Evolutionary conservation across 1,140 invertebrate genomes (phyloP).

Genomic region (Neodiprion lecontei): DNA sequence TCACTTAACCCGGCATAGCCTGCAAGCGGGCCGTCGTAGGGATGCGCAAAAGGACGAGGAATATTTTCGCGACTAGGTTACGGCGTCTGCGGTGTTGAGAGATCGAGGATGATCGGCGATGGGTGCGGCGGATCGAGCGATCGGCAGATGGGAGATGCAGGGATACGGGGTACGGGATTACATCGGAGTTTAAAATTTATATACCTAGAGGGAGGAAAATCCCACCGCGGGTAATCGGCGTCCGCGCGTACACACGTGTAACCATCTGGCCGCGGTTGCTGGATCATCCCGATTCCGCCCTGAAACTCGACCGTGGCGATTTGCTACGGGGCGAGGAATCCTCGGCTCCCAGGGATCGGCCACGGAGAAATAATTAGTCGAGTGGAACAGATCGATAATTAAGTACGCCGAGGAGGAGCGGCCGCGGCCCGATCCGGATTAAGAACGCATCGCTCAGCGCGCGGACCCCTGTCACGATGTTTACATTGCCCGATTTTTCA

Average conservation of each 20-base stretch:
- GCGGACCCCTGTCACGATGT: too few species aligned
- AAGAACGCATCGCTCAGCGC: neutral
- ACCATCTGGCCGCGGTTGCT: neutral
- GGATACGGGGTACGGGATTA: neutral
- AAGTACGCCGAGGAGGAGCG: neutral
- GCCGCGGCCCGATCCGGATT: neutral
- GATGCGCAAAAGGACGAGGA: too few species aligned
- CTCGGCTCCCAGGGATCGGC: neutral
- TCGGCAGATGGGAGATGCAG: slow-evolving; percentile 4
- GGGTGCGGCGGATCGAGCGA: neutral
- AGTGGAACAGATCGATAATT: slow-evolving; percentile 7
- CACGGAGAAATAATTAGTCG: slow-evolving; percentile 7
- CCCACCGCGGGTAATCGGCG: neutral
- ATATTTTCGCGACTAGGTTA: neutral
- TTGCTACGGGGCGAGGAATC: neutral
- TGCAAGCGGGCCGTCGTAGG: too few species aligned
- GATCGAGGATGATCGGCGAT: neutral
- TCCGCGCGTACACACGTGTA: too few species aligned
- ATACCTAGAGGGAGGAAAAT: neutral
- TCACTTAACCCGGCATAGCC: neutral
- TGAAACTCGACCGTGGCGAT: neutral
- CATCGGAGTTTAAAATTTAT: neutral
- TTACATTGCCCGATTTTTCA: too few species aligned
- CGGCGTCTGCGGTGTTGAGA: neutral
- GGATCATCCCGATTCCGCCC: neutral